Conservation (phyloP, 2,888 invertebrate species). For the Polia nebulosa region DNA sequence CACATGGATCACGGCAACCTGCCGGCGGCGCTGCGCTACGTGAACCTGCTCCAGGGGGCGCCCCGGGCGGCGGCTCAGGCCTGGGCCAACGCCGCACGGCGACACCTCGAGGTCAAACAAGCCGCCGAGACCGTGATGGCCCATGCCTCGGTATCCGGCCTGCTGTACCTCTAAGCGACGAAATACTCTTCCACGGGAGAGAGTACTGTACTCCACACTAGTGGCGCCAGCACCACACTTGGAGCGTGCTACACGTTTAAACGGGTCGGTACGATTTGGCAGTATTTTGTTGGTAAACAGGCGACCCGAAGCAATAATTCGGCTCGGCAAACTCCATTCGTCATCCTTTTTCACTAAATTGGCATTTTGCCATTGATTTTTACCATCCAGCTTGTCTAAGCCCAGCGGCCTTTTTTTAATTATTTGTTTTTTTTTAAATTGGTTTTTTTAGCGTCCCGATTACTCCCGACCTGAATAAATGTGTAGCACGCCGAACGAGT, state of each 20-base stretch:
- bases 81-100: slow-evolving; percentile 96
- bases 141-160: slow-evolving; percentile 96
- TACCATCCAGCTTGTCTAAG: not conserved
- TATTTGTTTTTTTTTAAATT: not conserved
- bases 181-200: not conserved
- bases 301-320: not conserved
- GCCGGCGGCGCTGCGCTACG: slow-evolving; percentile 96
- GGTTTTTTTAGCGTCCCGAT: not conserved
- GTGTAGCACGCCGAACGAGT: not conserved
- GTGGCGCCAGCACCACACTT: slow-evolving; percentile 16
- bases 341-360: not conserved
- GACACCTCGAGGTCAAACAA: slow-evolving; percentile 97
- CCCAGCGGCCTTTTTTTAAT: not conserved
- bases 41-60: slow-evolving; percentile 97
- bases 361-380: not conserved
- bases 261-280: slow-evolving; percentile 5
- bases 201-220: not conserved
- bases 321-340: not conserved
- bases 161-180: slow-evolving; percentile 80
- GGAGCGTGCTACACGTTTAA: not conserved
- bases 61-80: slow-evolving; percentile 95
- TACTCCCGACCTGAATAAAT: not conserved
- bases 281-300: not conserved
- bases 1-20: slow-evolving; percentile 97
- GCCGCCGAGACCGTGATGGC: slow-evolving; percentile 97